Conservation (phyloP, 2,888 invertebrate genomes). For the Acanthosepion esculentum region DNA sequence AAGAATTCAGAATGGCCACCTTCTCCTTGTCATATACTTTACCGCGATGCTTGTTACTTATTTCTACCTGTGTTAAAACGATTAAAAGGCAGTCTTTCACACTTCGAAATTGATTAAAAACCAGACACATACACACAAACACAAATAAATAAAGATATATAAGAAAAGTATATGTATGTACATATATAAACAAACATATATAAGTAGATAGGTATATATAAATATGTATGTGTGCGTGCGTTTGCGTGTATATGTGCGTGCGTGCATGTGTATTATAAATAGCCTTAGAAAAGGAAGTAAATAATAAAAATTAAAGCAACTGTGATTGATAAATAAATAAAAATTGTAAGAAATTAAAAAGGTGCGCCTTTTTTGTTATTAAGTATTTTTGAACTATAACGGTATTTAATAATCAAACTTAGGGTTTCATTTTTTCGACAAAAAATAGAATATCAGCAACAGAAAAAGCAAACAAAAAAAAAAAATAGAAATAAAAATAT, state of each 20-base stretch:
- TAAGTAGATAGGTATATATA: not conserved
- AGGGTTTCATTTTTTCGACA: too few species aligned
- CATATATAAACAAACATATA: not conserved
- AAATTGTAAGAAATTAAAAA: too few species aligned
- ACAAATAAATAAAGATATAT: not conserved
- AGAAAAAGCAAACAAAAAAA: too few species aligned
- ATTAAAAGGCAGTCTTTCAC: not conserved
- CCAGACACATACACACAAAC: not conserved
- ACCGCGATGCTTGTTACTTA: not conserved
- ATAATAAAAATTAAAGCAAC: too few species aligned
- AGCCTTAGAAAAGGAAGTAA: too few species aligned
- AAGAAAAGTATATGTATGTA: not conserved
- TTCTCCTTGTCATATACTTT: not conserved
- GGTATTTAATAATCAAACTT: too few species aligned
- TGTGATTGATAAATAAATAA: too few species aligned
- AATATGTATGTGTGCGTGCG: too few species aligned
- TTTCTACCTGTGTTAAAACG: slow-evolving; percentile 11
- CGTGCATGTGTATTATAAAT: not conserved
- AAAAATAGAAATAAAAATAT: too few species aligned
- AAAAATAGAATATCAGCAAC: too few species aligned
- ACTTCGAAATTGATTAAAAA: not conserved
- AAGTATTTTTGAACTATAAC: too few species aligned
- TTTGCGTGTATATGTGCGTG: not conserved
- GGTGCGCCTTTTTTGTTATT: too few species aligned
- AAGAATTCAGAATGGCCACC: not conserved